Percentiles rank a stretch among this genome's conserved stretches.
Evolutionary conservation across 1,140 invertebrate genomes (phyloP).

Genomic region (fruit fly (Drosophila melanogaster)): Release_6_plus_ISO1_MT NC_004354.4:17038501-17039000

Average conservation of each 20-base stretch:
- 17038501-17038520: background rate
- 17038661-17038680: no score
- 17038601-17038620: no score
- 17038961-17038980: slow-evolving; percentile 17
- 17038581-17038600: no score
- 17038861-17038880: slow-evolving; percentile 41
- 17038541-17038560: background rate
- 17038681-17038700: no score
- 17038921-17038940: background rate
- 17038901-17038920: background rate
- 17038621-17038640: no score
- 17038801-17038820: slow-evolving; percentile 51
- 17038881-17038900: background rate
- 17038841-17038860: slow-evolving; percentile 82
- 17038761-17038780: slow-evolving; percentile 27
- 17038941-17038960: background rate
- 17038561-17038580: no score
- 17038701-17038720: background rate
- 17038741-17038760: slow-evolving; percentile 1
- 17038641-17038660: no score
- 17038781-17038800: slow-evolving; percentile 46
- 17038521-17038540: background rate
- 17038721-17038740: background rate
- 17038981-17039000: slow-evolving; percentile 74
- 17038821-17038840: slow-evolving; percentile 80